These are phyloP conservation scores for Catajapyx aquilonaris DNA, from an alignment of 1,140 invertebrate genomes.

Conservation along the genomic window DNA sequence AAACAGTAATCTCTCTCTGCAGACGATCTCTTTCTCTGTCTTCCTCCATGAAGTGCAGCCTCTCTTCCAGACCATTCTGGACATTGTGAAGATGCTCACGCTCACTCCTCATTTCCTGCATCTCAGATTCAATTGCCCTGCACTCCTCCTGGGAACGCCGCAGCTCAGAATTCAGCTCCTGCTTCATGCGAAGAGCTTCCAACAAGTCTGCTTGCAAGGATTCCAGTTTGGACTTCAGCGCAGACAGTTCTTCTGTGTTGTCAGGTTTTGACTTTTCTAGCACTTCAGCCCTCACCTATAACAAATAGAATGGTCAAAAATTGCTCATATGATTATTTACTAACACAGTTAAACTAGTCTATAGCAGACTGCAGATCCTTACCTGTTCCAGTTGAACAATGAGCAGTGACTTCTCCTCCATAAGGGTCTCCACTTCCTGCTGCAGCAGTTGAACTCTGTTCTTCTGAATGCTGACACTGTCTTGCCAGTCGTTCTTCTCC, in stretches of 20 bases:
- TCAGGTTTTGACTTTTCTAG: too few species aligned
- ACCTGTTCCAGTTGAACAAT: slow-evolving; percentile 2
- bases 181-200: slow-evolving; percentile 1
- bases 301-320: too few species aligned
- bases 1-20: not conserved
- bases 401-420: slow-evolving; percentile 2
- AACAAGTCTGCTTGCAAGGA: not conserved
- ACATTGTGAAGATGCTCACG: slow-evolving; percentile 12
- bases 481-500: too few species aligned
- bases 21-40: slow-evolving; percentile 8
- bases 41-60: slow-evolving; percentile 11
- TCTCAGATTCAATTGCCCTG: slow-evolving; percentile 9
- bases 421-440: not conserved
- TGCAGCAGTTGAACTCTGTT: slow-evolving; percentile 4
- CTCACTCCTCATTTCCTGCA: slow-evolving; percentile 10
- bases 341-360: too few species aligned
- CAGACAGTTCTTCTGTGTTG: not conserved
- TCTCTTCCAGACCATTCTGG: slow-evolving; percentile 12
- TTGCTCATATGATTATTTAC: too few species aligned
- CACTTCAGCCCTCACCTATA: too few species aligned
- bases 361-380: not conserved
- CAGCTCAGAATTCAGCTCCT: slow-evolving; percentile 8
- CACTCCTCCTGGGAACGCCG: slow-evolving; percentile 8
- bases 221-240: not conserved
- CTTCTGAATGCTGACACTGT: too few species aligned